Percentiles rank a stretch among this genome's conserved stretches.
phyloP scores from a whole-genome alignment of 2,797 vertebrate species.

The Acipenser oxyrinchus region DNA sequence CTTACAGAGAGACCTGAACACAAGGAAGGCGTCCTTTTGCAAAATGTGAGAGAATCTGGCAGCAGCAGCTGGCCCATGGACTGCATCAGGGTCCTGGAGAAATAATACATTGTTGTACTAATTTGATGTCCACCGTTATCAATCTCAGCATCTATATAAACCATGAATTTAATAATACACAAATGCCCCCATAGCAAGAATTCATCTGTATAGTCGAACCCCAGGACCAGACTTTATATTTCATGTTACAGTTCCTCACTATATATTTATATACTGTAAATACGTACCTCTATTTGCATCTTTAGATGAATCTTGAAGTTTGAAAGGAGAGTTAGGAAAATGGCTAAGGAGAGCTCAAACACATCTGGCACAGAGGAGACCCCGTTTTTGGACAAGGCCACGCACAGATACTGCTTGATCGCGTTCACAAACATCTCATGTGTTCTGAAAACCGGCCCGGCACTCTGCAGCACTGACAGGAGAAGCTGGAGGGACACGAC shows the following conservation, averaged over 20 bases:
- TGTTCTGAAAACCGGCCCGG: slow-evolving; percentile 85
- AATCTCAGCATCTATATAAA: no score
- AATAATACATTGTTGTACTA: background rate
- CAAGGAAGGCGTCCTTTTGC: slow-evolving; percentile 94
- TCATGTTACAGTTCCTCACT: background rate
- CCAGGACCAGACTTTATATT: no score
- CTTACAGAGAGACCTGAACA: slow-evolving; percentile 93
- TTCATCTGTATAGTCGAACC: no score
- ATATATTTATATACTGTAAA: background rate
- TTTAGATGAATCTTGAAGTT: slow-evolving; percentile 96
- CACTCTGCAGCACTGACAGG: slow-evolving; percentile 86
- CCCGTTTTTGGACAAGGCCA: slow-evolving; percentile 91
- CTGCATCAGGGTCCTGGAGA: slow-evolving; percentile 71
- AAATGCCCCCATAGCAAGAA: no score
- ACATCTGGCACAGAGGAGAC: slow-evolving; percentile 95
- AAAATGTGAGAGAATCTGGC: slow-evolving; percentile 85
- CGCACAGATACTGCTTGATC: slow-evolving; percentile 95
- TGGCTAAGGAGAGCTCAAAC: slow-evolving; percentile 90
- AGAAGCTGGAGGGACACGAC: slow-evolving; percentile 89
- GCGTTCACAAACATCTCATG: slow-evolving; percentile 97
- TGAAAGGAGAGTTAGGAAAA: slow-evolving; percentile 90
- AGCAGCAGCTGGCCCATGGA: slow-evolving; percentile 66
- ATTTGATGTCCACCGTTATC: no score
- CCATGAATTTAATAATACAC: no score
- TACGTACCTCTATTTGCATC: slow-evolving; percentile 93